Percentiles rank a stretch among this genome's conserved stretches.
Evolutionary conservation across 2,797 vertebrate species (phyloP).

Genomic region (Percopsis omiscomaycus): DNA sequence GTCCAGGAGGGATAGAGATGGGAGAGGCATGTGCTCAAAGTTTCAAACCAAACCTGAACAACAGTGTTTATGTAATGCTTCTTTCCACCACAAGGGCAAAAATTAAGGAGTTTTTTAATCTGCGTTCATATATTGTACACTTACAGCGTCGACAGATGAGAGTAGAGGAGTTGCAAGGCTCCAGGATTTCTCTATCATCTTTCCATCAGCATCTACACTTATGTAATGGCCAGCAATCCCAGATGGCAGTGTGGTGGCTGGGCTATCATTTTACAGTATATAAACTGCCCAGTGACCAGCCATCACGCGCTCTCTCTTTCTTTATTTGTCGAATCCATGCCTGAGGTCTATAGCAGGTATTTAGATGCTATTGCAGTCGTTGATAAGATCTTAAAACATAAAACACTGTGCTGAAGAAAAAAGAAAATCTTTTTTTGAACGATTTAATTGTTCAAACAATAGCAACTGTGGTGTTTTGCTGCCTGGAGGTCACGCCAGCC

Average conservation of each 20-base stretch:
- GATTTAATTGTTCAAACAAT: constrained; percentile 1
- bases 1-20: no score
- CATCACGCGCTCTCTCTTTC: background rate
- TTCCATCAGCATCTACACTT: constrained; percentile 23
- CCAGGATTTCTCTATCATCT: constrained; percentile 10
- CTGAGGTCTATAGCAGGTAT: background rate
- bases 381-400: background rate
- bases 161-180: constrained; percentile 8
- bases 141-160: background rate
- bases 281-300: constrained; percentile 36
- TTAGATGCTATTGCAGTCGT: background rate
- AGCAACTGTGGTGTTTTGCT: constrained; percentile 47
- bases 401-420: background rate
- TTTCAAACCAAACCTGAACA: no score
- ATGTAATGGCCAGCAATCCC: constrained; percentile 29
- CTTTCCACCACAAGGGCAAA: no score
- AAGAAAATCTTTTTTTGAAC: constrained; percentile 5
- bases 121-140: background rate
- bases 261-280: constrained; percentile 33
- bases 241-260: constrained; percentile 30
- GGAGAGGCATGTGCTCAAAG: no score
- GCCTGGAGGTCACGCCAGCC: constrained; percentile 45
- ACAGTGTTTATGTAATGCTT: no score
- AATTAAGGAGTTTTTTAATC: no score
- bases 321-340: no score